Evolutionary conservation across 2,888 invertebrate species (phyloP).

Genomic region (Hirtodrosophila alboralis): DNA sequence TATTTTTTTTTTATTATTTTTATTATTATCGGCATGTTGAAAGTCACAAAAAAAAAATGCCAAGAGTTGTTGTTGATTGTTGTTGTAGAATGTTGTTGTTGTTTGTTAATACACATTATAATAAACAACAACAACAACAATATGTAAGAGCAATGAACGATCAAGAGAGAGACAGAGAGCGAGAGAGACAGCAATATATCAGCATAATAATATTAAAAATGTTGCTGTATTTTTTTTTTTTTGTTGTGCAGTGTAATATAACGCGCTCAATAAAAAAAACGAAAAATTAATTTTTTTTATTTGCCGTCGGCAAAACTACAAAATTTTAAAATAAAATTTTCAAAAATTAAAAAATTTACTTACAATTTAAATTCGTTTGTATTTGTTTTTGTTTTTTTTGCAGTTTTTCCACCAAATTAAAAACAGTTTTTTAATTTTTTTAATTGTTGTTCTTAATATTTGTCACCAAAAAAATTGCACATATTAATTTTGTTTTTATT

Average conservation of each 20-base stretch:
- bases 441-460: slow-evolving; percentile 11
- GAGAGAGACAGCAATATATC: slow-evolving; percentile 4
- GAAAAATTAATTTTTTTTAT: slow-evolving; percentile 24
- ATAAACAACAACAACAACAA: slow-evolving; percentile 39
- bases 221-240: slow-evolving; percentile 5
- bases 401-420: too few relatives aligned
- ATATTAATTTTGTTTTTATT: slow-evolving; percentile 24
- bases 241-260: slow-evolving; percentile 3
- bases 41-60: slow-evolving; percentile 57
- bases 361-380: slow-evolving; percentile 27
- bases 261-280: too few relatives aligned
- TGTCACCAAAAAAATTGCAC: slow-evolving; percentile 54
- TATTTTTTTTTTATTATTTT: slow-evolving; percentile 44
- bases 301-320: slow-evolving; percentile 28
- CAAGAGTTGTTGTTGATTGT: slow-evolving; percentile 35
- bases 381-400: slow-evolving; percentile 4
- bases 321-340: not conserved
- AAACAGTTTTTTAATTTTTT: slow-evolving; percentile 2
- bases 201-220: slow-evolving; percentile 12
- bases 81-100: slow-evolving; percentile 36
- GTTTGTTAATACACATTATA: slow-evolving; percentile 49
- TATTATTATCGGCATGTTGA: slow-evolving; percentile 52
- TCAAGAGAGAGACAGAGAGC: slow-evolving; percentile 9
- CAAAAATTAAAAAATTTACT: slow-evolving; percentile 16
- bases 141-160: slow-evolving; percentile 38